Evolutionary conservation across 2,888 invertebrate species (phyloP).

Genomic region (Noctua janthina): DNA sequence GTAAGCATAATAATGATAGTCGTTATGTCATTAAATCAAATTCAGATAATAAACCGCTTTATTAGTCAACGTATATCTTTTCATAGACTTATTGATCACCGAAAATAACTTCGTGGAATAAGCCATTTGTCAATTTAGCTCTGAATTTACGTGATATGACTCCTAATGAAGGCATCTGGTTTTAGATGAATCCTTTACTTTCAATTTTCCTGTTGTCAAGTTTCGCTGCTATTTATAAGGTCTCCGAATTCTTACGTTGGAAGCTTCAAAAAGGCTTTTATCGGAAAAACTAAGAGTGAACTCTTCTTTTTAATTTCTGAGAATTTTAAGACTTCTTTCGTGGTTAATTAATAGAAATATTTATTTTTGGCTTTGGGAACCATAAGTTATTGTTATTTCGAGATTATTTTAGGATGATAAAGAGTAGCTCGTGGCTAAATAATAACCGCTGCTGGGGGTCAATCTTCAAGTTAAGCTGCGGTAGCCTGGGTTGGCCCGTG

Average conservation of each 20-base stretch:
- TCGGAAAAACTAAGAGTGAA: not conserved
- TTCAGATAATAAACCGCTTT: too few species aligned
- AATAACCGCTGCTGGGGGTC: not conserved
- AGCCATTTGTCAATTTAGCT: not conserved
- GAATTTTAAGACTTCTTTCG: not conserved
- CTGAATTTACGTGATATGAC: constrained; percentile 16
- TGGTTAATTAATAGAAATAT: not conserved
- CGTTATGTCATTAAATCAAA: not conserved
- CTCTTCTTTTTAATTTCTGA: not conserved
- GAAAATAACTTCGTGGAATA: not conserved
- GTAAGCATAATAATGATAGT: not conserved
- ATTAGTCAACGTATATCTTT: not conserved
- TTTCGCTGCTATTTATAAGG: not conserved
- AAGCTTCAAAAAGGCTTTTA: constrained; percentile 9
- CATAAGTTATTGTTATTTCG: not conserved
- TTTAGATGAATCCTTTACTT: constrained; percentile 17
- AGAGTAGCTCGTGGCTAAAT: not conserved
- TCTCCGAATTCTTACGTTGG: too few species aligned
- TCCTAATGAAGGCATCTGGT: constrained; percentile 13
- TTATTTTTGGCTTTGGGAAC: not conserved
- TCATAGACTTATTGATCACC: not conserved
- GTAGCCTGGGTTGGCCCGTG: too few species aligned
- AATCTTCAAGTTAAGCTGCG: too few species aligned
- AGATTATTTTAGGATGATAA: not conserved
- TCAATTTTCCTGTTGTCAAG: not conserved